Base-by-base conservation (phyloP, 1,140 invertebrate genomes). In the Papilio machaon region DNA sequence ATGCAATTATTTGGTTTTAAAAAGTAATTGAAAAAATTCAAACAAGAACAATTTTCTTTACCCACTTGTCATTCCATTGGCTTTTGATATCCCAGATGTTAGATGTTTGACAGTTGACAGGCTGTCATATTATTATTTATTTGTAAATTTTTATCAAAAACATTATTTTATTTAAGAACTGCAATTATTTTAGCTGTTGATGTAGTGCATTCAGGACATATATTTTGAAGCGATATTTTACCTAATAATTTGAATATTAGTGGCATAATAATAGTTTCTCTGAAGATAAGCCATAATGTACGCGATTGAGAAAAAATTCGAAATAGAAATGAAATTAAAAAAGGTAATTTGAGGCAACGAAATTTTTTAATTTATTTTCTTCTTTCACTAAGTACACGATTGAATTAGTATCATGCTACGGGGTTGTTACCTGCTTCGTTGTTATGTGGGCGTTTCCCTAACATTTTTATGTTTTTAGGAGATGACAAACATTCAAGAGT, bases 401-500 rank as follows among this genome's bases (percentile, higher is more conserved):
- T 23, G 23, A 52, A 75, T 17, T 75, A 52, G 15, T 15, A 52
- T 52, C 15, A 17, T 17, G 0, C 2, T 58, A 58, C 17, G 19
- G 54, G n/a, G 9, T 19, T 19, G 13, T 3, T 73, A 9, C 17
- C n/a, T 43, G 13, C 19, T 35, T 70, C 4, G 23, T 38, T 52
- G 10, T 43, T 17, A 30, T 23, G 70, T 70, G 58, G 79, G 80
- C 67, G 81, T 85, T 81, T 79, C 23, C 54, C 15, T 82, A 17
- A n/a, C 10, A 78, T 73, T 85, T 15, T 13, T 82, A 17, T 74
- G 73, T 73, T 81, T 87, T 89, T 19, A 96, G 95, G 96, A 97
- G 92, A 94, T 96, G 91, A 94, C 95, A n/a, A 96, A 97, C 90
- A 95, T 96, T 73, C 91, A 95, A 82, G 88, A 96, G 80, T 85